phyloP scores from a whole-genome alignment of 2,797 vertebrate genomes.

The Sebastiscus albofasciatus region DNA sequence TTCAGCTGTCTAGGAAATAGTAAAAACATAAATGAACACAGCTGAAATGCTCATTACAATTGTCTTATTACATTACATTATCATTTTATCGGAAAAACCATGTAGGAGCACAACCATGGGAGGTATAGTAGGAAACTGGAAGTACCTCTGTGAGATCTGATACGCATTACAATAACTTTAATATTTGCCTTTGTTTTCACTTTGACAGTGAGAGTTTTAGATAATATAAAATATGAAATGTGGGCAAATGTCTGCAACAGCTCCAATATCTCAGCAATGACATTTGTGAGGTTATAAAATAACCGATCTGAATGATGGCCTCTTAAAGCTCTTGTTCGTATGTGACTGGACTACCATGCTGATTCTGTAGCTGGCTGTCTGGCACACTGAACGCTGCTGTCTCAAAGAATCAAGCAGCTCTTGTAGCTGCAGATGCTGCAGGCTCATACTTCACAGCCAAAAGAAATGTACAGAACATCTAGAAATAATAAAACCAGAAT shows the following conservation, averaged over 20 bases:
- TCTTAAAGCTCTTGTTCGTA: background rate
- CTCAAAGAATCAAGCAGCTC: conserved; percentile 28
- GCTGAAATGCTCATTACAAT: background rate
- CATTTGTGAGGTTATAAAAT: conserved; percentile 11
- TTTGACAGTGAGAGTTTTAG: background rate
- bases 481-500: conserved; percentile 30
- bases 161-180: background rate
- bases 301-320: conserved; percentile 11
- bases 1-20: background rate
- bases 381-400: conserved; percentile 13
- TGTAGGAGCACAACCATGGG: background rate
- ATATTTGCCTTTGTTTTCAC: background rate
- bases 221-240: background rate
- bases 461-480: conserved; percentile 11
- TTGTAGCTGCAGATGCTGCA: conserved; percentile 7
- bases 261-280: background rate
- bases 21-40: background rate
- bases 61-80: background rate
- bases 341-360: background rate
- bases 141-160: background rate
- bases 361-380: conserved; percentile 1
- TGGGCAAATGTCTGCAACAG: background rate
- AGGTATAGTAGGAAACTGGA: background rate
- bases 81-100: background rate
- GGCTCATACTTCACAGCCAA: conserved; percentile 8